Conservation (phyloP, 2,888 invertebrate species). For the Nezara viridula region DNA sequence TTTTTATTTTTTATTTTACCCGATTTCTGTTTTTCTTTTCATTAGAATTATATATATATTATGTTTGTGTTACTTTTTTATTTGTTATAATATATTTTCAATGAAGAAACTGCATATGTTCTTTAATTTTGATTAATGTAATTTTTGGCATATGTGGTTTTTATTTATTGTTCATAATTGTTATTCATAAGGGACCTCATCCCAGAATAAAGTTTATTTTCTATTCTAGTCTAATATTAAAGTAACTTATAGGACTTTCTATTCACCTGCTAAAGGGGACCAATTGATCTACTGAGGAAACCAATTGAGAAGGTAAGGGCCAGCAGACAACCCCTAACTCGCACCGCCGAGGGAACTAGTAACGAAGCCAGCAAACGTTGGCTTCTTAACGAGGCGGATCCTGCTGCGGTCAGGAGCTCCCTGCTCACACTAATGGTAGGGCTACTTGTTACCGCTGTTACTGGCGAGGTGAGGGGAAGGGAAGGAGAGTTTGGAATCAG, state of each 20-base stretch:
- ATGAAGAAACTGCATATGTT: no score
- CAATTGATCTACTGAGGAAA: neutral
- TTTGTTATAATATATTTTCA: no score
- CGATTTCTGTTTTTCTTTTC: no score
- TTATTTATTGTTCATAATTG: no score
- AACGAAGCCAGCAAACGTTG: conserved; percentile 14
- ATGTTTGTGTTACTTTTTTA: no score
- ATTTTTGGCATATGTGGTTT: no score
- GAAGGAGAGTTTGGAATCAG: neutral
- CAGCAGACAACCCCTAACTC: neutral
- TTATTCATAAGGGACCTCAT: no score
- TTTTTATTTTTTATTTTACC: no score
- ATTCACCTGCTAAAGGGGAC: neutral
- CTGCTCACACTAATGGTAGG: conserved; percentile 1
- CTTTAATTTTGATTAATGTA: no score
- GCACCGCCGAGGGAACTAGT: conserved; percentile 9
- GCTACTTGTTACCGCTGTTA: conserved; percentile 17
- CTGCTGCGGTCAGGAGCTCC: conserved; percentile 25
- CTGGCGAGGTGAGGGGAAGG: neutral
- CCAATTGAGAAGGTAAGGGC: neutral
- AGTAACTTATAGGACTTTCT: neutral
- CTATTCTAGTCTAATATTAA: no score
- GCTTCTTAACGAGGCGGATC: neutral
- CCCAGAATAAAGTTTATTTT: no score
- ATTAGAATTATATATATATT: no score